Evolutionary conservation across 1,140 invertebrate species (phyloP), one percentile per base, ranked within the genome.

Genomic region (Charaxes varanes): DNA sequence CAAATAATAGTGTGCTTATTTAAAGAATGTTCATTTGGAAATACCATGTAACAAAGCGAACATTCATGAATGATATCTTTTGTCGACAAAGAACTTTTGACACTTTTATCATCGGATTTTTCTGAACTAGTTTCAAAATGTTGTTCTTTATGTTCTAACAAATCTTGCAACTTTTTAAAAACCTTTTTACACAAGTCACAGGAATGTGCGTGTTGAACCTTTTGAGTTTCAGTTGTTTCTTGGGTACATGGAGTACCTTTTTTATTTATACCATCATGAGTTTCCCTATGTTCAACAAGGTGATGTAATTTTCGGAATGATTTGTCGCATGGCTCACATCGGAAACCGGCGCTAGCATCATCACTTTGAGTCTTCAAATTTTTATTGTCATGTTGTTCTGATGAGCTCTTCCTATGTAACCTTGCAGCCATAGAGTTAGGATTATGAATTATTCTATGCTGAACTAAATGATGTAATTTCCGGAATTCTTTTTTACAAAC

Each of bases 31-130:
- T 83, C 80, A 57, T 85, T 85, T 3, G 84, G 84, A 44, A 85
- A 85, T 0, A 85, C 84, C 82, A 85, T 85, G 41, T 85, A 85
- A 42, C 84, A 85, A 12, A 80, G 64, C 3, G 82, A 68, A 53
- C 84, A 85, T 56, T 85, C 84, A 36, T 85, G 84, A 45, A 85
- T 85, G 19, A 85, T 85, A 40, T 85, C 84, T 58, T 66, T 84
- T 10, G 82, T 77, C 3, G 73, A 83, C 3, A 85, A 42, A 6
- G 69, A 60, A 42, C 78, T 78, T 31, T 79, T 70, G 3, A 76
- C 66, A 46, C 69, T 74, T 53, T 79, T 83, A 30, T 76, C 67
- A 34, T 81, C 78, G 13, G 76, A 79, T 41, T 83, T 80, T 44
- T 78, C 74, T 1, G 73, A 77, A 46, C 70, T 71, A 0, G 76